These are phyloP conservation scores for Catharus fuscescens DNA, from an alignment of 2,113 vertebrate species.

Conservation along the genomic window DNA sequence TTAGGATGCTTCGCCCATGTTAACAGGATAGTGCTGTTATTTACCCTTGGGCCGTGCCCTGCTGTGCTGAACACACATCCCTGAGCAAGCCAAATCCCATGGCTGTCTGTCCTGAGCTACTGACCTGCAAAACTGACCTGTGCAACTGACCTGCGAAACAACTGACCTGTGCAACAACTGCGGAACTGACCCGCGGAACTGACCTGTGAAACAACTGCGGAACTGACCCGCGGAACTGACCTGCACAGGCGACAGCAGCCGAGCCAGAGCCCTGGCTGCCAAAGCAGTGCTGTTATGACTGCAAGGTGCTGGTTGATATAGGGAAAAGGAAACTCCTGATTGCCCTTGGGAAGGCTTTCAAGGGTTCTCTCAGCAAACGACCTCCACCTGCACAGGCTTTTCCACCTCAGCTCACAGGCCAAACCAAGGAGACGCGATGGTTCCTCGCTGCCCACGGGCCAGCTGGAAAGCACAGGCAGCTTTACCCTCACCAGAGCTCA, in stretches of 20 bases:
- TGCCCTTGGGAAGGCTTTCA: background rate
- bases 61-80: accelerated
- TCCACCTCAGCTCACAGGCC: background rate
- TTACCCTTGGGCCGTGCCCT: background rate
- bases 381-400: background rate
- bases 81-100: background rate
- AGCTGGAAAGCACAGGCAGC: accelerated
- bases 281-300: accelerated
- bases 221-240: no score
- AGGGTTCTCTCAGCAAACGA: background rate
- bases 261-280: background rate
- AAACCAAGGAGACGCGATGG: accelerated
- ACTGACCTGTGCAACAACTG: no score
- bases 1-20: accelerated
- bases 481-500: background rate
- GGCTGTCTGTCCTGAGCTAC: no score
- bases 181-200: no score
- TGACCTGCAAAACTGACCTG: background rate
- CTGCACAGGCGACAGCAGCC: background rate
- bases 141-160: no score
- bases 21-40: no score
- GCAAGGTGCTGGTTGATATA: accelerated
- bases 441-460: accelerated
- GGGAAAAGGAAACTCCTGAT: background rate
- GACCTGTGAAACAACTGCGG: background rate